Base-by-base conservation (phyloP, 1,140 invertebrate species). In the Drosophila tani region DNA sequence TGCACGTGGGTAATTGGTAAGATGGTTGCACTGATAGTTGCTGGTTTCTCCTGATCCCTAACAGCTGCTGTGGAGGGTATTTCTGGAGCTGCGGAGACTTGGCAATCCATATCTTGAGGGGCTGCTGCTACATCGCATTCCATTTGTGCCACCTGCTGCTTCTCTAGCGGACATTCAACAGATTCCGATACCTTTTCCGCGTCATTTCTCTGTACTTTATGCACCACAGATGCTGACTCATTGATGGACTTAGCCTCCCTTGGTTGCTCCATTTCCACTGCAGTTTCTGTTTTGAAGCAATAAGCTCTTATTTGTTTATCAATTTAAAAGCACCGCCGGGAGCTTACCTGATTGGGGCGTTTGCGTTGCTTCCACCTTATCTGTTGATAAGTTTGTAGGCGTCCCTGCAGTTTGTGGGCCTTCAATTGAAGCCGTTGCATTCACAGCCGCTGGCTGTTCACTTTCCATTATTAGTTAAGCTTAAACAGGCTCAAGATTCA, bases 281-380 rank as follows among this genome's bases (percentile, higher is more conserved):
- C 24, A 14, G 59, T 43, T 15, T 41, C 74, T 76, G 17, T 12
- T 46, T 43, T 19, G 14, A 2, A 45, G 41, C 35, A 24, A 17
- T n/a, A 45, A 38, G n/a, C 14, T 40, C 29, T n/a, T 51, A 21
- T 15, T 29, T 50, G 14, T 58, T 65, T 40, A 58, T 65, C 15
- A 15, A 24, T 17, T 14, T n/a, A 2, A 51, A 50, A 49, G 35
- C 15, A 35, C 35, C 19, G 14, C 14, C n/a, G 29, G 17, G 15
- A 66, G 59, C 53, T 75, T 66, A 76, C 74, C 74, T 75, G 71
- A 8, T 46, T 53, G 38, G 27, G 70, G 58, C 49, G 41, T 75
- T 41, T 69, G 58, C 49, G 41, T 66, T 55, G 71, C 27, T 55
- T 49, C 19, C 41, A 38, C 55, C 53, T 74, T 74, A 60, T 73